Evolutionary conservation across 2,797 vertebrate genomes (phyloP), one percentile per base, ranked within the genome.

Genomic region (Merluccius polli): DNA sequence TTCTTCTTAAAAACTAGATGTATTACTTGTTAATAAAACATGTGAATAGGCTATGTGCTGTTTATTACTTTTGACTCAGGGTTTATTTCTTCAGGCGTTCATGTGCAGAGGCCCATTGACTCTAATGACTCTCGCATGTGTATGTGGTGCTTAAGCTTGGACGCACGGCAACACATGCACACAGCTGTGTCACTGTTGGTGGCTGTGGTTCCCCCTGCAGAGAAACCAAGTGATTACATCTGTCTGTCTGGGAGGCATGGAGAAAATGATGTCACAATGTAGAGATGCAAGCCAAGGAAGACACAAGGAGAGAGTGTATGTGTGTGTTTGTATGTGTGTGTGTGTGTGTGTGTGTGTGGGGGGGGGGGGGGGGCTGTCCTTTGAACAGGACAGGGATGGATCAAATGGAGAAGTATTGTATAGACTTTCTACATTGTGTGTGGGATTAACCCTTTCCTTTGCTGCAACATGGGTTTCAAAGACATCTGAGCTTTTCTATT

Each of bases 231-330:
- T 75, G 73, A 74, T 79, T 38, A 73, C 80, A 84, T 81, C 10
- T 73, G 72, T 81, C 77, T 83, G 75, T 84, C 75, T 38, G 35
- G 29, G 41, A 16, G 52, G 21, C 59, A 67, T 78, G 79, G 84
- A 87, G 84, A 81, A 75, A 83, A 85, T 90, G 83, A 90, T 85
- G 83, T 88, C 86, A 90, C 10, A 8, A 76, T 77, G 82, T 35
- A 67, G 72, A 79, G 69, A 81, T 77, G 74, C 30, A 68, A 70
- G 77, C 59, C 65, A 77, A 72, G 38, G 35, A 63, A 29, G 52
- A 24, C 31, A 3, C n/a, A 44, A 35, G 35, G 21, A 16, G 32
- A n/a, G 38, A 48, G 67, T 16, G 33, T 41, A 70, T 70, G 36
- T 52, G 48, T 9, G 36, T 44, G 36, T 72, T 36, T 72, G 41